These are phyloP conservation scores for Lycaon pictus DNA, from an alignment of 2,113 vertebrate genomes.

Conservation along the genomic window DNA sequence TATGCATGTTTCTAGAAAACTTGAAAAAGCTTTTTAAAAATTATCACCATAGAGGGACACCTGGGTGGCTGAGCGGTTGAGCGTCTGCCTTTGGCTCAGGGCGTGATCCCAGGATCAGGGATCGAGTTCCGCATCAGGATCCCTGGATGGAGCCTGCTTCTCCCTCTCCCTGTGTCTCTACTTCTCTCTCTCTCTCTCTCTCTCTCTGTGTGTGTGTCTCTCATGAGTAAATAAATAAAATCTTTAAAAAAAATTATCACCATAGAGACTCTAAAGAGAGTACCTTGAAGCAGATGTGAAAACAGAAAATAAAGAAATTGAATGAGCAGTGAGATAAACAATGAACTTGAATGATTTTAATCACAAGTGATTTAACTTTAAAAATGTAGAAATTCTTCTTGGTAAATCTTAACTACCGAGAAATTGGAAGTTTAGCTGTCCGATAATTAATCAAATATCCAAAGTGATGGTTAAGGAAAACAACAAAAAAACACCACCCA, in stretches of 20 bases:
- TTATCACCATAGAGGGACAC: background rate
- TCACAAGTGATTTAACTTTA: conserved; percentile 9
- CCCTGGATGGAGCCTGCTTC: too few relatives aligned
- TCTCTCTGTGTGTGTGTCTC: too few relatives aligned
- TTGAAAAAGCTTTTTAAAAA: background rate
- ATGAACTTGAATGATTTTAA: background rate
- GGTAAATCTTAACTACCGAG: background rate
- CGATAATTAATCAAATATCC: conserved; percentile 3
- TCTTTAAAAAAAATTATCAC: background rate
- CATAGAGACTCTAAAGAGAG: background rate
- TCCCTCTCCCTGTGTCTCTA: too few relatives aligned
- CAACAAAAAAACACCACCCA: background rate
- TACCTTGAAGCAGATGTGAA: background rate
- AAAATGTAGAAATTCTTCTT: conserved; percentile 25
- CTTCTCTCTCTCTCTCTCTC: too few relatives aligned
- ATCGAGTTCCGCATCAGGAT: too few relatives aligned
- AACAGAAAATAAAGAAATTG: background rate
- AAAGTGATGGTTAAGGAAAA: background rate
- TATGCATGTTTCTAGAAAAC: background rate
- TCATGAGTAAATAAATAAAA: too few relatives aligned
- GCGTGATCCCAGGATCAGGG: too few relatives aligned
- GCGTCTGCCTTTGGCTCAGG: too few relatives aligned
- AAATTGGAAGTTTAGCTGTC: background rate
- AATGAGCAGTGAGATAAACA: background rate
- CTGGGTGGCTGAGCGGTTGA: too few relatives aligned